These are phyloP conservation scores for Synergus umbraculus DNA, from an alignment of 2,888 invertebrate genomes.

Conservation along the genomic window DNA sequence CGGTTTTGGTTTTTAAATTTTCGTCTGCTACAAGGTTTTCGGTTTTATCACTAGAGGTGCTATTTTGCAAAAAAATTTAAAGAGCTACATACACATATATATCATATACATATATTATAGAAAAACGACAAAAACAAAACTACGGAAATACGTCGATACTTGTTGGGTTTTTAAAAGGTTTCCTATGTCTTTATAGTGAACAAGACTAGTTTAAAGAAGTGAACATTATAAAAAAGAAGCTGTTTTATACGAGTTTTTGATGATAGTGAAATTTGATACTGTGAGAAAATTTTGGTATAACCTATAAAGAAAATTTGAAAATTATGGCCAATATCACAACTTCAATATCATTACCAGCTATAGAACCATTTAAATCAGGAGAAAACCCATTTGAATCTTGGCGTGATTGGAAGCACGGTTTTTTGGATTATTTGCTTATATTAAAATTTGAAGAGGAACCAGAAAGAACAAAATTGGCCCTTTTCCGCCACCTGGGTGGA, in stretches of 20 bases:
- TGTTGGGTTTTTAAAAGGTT: background rate
- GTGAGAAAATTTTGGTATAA: background rate
- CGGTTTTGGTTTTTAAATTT: background rate
- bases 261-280: no score
- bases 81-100: no score
- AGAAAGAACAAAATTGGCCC: background rate
- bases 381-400: background rate
- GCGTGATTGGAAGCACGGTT: constrained; percentile 4
- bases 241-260: background rate
- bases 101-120: no score
- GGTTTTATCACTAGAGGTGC: background rate
- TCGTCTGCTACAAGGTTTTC: background rate
- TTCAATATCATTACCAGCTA: background rate
- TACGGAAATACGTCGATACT: background rate
- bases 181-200: background rate
- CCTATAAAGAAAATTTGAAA: background rate
- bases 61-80: background rate
- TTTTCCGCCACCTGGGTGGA: background rate
- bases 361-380: background rate
- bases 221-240: background rate
- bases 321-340: background rate
- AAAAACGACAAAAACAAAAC: no score
- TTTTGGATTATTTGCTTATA: constrained; percentile 1
- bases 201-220: background rate
- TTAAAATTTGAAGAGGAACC: background rate